Base-by-base conservation (phyloP, 2,888 invertebrate species). In the Drosophila pseudotakahashii region DNA sequence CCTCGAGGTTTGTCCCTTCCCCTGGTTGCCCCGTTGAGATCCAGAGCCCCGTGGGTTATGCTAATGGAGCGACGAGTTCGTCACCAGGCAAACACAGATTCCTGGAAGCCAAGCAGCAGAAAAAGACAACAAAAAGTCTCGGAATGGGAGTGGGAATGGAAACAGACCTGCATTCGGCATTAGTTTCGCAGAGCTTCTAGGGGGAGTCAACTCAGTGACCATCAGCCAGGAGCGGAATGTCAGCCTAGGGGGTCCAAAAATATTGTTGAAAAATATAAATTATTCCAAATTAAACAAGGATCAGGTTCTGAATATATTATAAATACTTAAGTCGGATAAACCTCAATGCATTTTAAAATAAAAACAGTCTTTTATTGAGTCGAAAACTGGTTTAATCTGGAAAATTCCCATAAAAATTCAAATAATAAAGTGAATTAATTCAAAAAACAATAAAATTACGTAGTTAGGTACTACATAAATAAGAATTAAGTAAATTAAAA, bases 1-100 rank as follows among this genome's bases (percentile, higher is more conserved):
- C 44, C 53, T 23, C 44, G 30, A 16, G 45, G 26, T 14, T 45
- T 14, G 50, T 45, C 44, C 30, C 9, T 19, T 7, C 11, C 47
- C 11, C 16, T 4, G 11, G 11, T 26, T 26, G 34, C 32, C 37
- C 53, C 30, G 3, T 19, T 30, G 13, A 39, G 44, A 19, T 41
- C n/a, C 26, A 26, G 26, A 26, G 26, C 5, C 45, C 32, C 14
- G 23, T 63, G 64, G 81, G 77, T 75, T 88, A 84, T 84, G 84
- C 89, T 84, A 84, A 84, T 84, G 85, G 81, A 80, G 82, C 88
- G 68, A 53, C 57, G 73, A 75, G 74, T 81, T 87, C 72, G 88
- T 88, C 88, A 86, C 82, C 85, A 83, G 61, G 63, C 58, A 58
- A 71, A 69, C 61, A 74, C 44, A 75, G 84, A 81, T 88, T 84